Conservation (phyloP, 2,797 vertebrate species). For the Muscicapa striata region DNA sequence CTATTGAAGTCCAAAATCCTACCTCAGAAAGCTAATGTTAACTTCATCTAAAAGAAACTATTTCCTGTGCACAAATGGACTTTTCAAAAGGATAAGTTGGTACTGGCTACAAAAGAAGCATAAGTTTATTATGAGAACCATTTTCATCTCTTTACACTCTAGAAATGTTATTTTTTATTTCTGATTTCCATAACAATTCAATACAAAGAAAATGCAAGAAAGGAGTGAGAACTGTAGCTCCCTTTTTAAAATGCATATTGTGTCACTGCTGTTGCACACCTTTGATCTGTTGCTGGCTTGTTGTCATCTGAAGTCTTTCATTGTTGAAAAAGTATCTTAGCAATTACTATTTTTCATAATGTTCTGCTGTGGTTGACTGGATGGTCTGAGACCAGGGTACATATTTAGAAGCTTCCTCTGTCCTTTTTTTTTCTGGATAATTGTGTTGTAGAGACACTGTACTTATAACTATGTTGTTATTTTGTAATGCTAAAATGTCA, state of each 20-base stretch:
- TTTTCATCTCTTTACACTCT: background rate
- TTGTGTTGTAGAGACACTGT: background rate
- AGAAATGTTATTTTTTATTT: background rate
- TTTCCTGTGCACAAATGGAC: background rate
- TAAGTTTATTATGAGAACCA: background rate
- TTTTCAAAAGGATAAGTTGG: background rate
- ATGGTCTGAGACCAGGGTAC: background rate
- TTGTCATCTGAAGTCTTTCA: background rate
- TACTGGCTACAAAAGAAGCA: background rate
- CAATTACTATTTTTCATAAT: background rate
- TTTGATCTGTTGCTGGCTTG: background rate
- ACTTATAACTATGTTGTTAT: background rate
- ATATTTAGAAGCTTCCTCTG: constrained; percentile 2
- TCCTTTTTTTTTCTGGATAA: constrained; percentile 18
- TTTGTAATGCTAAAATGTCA: background rate
- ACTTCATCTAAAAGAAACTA: background rate
- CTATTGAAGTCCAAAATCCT: background rate
- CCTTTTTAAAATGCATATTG: background rate
- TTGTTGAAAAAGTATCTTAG: background rate
- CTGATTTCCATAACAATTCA: background rate
- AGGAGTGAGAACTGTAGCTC: background rate
- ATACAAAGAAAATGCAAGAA: background rate
- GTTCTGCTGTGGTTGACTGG: background rate
- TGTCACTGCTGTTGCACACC: background rate
- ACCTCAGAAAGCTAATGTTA: background rate